phyloP scores from a whole-genome alignment of 2,113 vertebrate species.

The Eulacestoma nigropectus region DNA sequence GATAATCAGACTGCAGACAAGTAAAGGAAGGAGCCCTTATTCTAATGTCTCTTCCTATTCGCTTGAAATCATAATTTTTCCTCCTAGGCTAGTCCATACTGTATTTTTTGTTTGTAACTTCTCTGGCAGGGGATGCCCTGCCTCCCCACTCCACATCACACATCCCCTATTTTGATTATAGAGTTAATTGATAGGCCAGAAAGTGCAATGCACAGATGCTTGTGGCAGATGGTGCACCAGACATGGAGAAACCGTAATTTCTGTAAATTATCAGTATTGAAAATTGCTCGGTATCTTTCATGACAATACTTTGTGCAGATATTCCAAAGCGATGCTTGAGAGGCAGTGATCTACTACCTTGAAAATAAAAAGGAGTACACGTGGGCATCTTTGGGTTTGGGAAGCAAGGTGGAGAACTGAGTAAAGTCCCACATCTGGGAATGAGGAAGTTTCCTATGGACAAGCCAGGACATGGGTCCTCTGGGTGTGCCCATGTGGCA shows the following conservation, averaged over 20 bases:
- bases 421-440: background rate
- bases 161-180: background rate
- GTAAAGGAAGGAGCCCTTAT: background rate
- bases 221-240: background rate
- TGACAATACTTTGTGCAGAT: background rate
- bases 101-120: background rate
- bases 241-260: background rate
- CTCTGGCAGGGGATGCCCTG: background rate
- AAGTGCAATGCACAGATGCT: background rate
- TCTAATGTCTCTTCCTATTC: background rate
- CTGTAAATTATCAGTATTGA: background rate
- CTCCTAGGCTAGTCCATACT: background rate
- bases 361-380: background rate
- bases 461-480: accelerated
- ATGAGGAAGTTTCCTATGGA: accelerated
- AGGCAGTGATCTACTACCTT: background rate
- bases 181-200: background rate
- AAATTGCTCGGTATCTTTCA: background rate
- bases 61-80: background rate
- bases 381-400: background rate
- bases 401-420: accelerated
- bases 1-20: background rate
- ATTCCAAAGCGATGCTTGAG: background rate
- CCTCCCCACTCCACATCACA: background rate
- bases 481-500: accelerated